Conservation (phyloP, 2,888 invertebrate species). For the Noctua janthina region DNA sequence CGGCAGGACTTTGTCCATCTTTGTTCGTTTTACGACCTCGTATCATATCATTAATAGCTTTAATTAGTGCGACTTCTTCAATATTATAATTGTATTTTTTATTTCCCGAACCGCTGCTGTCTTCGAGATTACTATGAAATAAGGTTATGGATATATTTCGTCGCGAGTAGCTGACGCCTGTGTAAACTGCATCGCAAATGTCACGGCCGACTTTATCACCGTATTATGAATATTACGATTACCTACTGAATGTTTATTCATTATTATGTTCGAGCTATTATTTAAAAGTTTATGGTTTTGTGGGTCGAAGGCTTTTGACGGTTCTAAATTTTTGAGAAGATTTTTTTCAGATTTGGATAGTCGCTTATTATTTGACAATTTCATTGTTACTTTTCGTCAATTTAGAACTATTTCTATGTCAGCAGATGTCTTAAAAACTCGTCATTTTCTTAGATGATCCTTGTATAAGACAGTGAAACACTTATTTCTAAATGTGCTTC, state of each 20-base stretch:
- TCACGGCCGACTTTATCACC: slow-evolving; percentile 69
- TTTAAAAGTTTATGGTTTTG: slow-evolving; percentile 19
- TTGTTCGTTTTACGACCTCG: slow-evolving; percentile 20
- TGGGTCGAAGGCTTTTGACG: slow-evolving; percentile 12
- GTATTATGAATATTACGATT: slow-evolving; percentile 67
- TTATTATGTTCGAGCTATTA: slow-evolving; percentile 35
- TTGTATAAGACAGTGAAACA: not conserved
- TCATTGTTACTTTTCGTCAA: not conserved
- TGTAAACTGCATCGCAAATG: slow-evolving; percentile 68
- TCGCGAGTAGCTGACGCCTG: slow-evolving; percentile 60
- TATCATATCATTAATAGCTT: slow-evolving; percentile 33
- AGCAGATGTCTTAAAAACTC: not conserved
- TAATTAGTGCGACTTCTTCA: slow-evolving; percentile 37
- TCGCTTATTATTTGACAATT: not conserved
- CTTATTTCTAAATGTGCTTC: not conserved
- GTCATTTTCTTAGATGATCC: not conserved
- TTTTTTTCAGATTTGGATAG: not conserved
- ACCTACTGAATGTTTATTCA: slow-evolving; percentile 45
- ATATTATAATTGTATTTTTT: slow-evolving; percentile 23
- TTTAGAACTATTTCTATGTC: not conserved
- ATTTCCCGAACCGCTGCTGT: slow-evolving; percentile 41
- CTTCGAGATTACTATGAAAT: slow-evolving; percentile 62
- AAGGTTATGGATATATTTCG: slow-evolving; percentile 69
- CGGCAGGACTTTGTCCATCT: not conserved
- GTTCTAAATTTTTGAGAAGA: not conserved